Evolutionary conservation across 2,888 invertebrate species (phyloP).

Genomic region (Xanthostigma xanthostigma): DNA sequence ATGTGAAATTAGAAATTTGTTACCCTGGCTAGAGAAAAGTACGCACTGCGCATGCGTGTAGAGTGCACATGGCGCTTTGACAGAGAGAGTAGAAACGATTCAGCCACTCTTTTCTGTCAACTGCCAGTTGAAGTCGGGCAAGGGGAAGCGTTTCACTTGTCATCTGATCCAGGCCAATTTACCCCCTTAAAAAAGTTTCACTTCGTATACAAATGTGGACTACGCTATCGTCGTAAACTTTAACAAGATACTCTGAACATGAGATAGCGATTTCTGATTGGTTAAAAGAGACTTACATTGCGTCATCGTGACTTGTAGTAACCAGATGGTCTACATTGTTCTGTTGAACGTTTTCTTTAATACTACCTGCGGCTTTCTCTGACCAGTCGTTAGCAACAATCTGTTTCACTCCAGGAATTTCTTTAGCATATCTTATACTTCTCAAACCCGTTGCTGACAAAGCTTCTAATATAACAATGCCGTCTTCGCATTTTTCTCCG

Average conservation of each 20-base stretch:
- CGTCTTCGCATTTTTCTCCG: slow-evolving; percentile 28
- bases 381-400: slow-evolving; percentile 90
- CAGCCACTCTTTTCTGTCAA: too few species aligned
- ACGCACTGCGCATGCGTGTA: too few species aligned
- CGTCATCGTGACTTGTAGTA: slow-evolving; percentile 68
- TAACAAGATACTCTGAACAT: background rate
- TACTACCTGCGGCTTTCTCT: slow-evolving; percentile 68
- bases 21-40: too few species aligned
- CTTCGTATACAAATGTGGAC: background rate
- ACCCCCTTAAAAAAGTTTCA: too few species aligned
- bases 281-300: slow-evolving; percentile 45
- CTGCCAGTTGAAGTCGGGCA: too few species aligned
- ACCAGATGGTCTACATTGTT: slow-evolving; percentile 66
- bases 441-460: slow-evolving; percentile 90
- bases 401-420: slow-evolving; percentile 64
- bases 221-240: background rate
- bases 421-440: slow-evolving; percentile 92
- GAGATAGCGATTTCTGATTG: too few species aligned
- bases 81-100: too few species aligned
- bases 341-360: slow-evolving; percentile 59
- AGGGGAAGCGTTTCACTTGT: too few species aligned
- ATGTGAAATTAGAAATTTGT: too few species aligned
- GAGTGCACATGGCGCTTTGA: too few species aligned
- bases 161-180: too few species aligned
- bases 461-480: slow-evolving; percentile 73